Base-by-base conservation (phyloP, 64 coral and sea anemone species). In the Pocillopora damicornis region DNA sequence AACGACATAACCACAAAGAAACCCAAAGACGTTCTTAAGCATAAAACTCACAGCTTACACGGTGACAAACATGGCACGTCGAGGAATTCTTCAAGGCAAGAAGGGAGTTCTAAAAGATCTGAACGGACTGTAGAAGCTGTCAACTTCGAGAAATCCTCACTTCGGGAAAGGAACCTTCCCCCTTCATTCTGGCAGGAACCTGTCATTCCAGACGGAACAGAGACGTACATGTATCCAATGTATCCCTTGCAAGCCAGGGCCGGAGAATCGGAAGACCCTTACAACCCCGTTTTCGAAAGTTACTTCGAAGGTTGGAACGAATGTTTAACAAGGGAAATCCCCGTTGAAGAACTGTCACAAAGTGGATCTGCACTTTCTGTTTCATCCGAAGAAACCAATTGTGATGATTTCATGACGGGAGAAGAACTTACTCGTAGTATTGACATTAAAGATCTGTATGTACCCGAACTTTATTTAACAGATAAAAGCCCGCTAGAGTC, bases 361-460 rank as follows among this genome's bases (percentile, higher is more conserved):
- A 45, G 61, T 18, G 94, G 90, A 16, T 93, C 91, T 0, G 90
- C 88, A 14, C 94, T 91, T 3, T 92, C 94, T 0, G 89, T 97
- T 71, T 89, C 90, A 59, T 90, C 94, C 5, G 94, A 97, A 13
- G 91, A 92, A 17, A 88, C 76, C 38, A 87, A 85, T 15, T 78
- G 59, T 16, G 90, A 92, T 82, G 94, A 97, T 90, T 97, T 97
- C 76, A 90, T 97, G 94, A 97, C 94, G 17, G 91, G 94, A 51
- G 94, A 97, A 90, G 94, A 97, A 90, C 91, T 97, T 65, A 97
- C 94, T 11, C 81, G 91, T 14, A 97, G 64, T 82, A 91, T 97
- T 76, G 94, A 97, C 81, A 97, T 97, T 36, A 97, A 97, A 88
- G 94, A 97, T 73, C 78, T 97, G 35, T 97, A 97, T 68, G 94